Evolutionary conservation across 2,888 invertebrate species (phyloP).

Genomic region (Drosophila incognita): DNA sequence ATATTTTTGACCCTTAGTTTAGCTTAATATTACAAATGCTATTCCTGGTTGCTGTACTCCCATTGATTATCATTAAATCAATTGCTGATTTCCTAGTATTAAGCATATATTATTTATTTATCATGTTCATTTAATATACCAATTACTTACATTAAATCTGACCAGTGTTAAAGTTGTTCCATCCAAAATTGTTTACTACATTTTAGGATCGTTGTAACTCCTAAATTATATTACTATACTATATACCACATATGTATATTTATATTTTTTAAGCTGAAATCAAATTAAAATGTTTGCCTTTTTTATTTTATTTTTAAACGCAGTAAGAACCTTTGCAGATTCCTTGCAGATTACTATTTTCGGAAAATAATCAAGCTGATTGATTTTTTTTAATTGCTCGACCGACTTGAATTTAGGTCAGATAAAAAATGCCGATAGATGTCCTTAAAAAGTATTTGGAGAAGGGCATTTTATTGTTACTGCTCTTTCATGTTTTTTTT

Average conservation of each 20-base stretch:
- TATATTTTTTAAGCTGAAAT: not conserved
- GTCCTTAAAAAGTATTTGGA: not conserved
- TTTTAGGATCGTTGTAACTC: not conserved
- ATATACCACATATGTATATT: not conserved
- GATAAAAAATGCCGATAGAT: not conserved
- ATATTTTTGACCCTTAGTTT: not conserved
- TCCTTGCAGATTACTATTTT: not conserved
- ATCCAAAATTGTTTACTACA: not conserved
- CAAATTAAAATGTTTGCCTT: not conserved
- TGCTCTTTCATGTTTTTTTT: not conserved
- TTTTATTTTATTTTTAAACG: not conserved
- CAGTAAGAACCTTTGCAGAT: not conserved
- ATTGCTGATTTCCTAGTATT: not conserved
- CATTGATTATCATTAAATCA: not conserved
- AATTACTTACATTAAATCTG: not conserved
- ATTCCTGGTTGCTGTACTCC: not conserved
- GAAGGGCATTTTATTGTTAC: constrained; percentile 8
- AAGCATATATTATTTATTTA: not conserved
- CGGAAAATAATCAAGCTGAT: not conserved
- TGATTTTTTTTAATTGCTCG: not conserved
- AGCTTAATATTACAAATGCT: not conserved
- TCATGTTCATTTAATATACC: not conserved
- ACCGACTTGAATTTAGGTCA: not conserved
- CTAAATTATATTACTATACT: not conserved
- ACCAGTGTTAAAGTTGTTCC: not conserved